Base-by-base conservation (phyloP, 2,888 invertebrate genomes). In the Ectropis crepuscularia region DNA sequence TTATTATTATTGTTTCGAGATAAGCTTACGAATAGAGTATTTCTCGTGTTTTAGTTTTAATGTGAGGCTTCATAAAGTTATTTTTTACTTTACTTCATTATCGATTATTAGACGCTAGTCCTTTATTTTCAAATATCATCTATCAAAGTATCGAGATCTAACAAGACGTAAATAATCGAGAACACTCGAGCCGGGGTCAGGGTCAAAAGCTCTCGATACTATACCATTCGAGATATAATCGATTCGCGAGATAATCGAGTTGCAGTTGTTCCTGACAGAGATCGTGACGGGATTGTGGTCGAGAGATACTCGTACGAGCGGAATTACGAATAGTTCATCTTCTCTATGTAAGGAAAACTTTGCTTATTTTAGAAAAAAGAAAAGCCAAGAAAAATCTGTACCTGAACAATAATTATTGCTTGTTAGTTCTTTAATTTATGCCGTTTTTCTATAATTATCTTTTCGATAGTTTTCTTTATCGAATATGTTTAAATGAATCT, bases 181-280 rank as follows among this genome's bases (percentile, higher is more conserved):
- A 75, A 77, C 78, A 83, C 82, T 79, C 78, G 74, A 74, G 70
- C 70, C 69, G 67, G 67, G 83, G 85, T 80, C 81, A 79, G 79
- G 86, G 84, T 85, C 82, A 83, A 78, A 77, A 77, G 78, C 81
- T 79, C 82, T 84, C 77, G 77, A 79, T 80, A 80, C 79, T 79
- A 82, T 78, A 76, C 79, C 73, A 70, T 67, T 68, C 70, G 72
- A 74, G 75, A 75, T 79, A 82, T 78, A 77, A 83, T 81, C 81
- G 82, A 83, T 83, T 82, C 74, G 81, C 81, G 75, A 76, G 75
- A 80, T 79, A 70, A 65, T 57, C 59, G 61, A 63, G 61, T 61
- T 55, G 62, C 65, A 54, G 61, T 53, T 64, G 46, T 63, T 59
- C 61, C 49, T 54, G 57, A 37, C 59, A 50, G 39, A 68, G 73